Conservation (phyloP, 2,797 vertebrate species). For the Bradypus variegatus region DNA sequence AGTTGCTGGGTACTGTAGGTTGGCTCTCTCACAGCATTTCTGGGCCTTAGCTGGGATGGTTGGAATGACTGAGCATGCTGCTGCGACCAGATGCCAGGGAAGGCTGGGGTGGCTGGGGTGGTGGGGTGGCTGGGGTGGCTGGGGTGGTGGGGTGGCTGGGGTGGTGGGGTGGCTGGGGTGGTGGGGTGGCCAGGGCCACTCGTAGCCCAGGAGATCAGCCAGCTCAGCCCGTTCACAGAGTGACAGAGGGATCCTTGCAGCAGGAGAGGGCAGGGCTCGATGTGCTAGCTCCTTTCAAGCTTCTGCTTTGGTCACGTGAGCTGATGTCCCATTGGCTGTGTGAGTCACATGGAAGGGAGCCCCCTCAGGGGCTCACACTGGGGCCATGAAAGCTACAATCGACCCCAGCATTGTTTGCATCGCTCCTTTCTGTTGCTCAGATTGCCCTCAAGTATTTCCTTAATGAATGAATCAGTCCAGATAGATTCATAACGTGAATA, state of each 20-base stretch:
- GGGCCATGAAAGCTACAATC: neutral
- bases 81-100: too few species aligned
- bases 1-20: too few species aligned
- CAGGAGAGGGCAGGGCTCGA: neutral
- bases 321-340: neutral
- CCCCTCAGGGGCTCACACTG: neutral
- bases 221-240: neutral
- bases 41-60: neutral
- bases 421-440: neutral
- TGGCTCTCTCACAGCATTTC: neutral
- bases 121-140: neutral
- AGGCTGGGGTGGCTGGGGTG: neutral
- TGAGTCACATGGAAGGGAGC: neutral
- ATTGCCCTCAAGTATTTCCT: neutral
- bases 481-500: neutral
- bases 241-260: neutral
- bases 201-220: too few species aligned
- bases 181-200: neutral
- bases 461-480: neutral
- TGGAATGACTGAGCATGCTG: neutral
- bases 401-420: neutral
- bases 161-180: neutral
- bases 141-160: neutral
- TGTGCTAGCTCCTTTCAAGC: neutral
- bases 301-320: neutral